phyloP scores from a whole-genome alignment of 1,140 invertebrate genomes.

The Bombus sylvicola region DNA sequence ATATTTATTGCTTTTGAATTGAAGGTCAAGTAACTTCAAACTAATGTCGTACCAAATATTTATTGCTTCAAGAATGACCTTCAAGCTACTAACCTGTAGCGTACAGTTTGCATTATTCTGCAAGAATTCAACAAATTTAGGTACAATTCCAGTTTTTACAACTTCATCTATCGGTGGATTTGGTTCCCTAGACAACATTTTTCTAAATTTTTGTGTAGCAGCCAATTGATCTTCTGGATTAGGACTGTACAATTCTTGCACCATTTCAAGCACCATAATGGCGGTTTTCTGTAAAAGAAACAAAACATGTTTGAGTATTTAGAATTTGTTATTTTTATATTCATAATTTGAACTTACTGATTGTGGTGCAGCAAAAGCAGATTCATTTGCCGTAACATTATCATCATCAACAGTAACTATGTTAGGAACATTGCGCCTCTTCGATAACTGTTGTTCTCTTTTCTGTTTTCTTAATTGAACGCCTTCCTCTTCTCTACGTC shows the following conservation, averaged over 20 bases:
- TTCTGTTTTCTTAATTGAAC: conserved; percentile 98
- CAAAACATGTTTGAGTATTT: background rate
- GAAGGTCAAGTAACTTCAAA: conserved; percentile 97
- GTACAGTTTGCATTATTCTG: conserved; percentile 92
- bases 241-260: conserved; percentile 91
- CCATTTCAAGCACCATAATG: conserved; percentile 90
- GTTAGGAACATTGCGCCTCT: conserved; percentile 92
- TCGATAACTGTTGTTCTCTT: conserved; percentile 95
- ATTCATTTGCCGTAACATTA: conserved; percentile 77
- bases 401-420: conserved; percentile 82
- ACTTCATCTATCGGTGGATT: conserved; percentile 99
- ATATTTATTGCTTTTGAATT: background rate
- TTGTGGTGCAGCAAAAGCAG: conserved; percentile 67
- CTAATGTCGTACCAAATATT: conserved; percentile 80
- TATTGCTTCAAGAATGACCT: background rate
- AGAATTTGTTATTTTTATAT: background rate
- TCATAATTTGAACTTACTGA: conserved; percentile 60
- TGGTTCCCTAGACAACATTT: conserved; percentile 96
- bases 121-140: conserved; percentile 97
- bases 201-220: conserved; percentile 97
- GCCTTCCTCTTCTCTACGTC: conserved; percentile 97
- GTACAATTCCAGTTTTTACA: conserved; percentile 97
- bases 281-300: conserved; percentile 71
- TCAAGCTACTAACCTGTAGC: conserved; percentile 87
- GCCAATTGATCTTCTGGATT: conserved; percentile 91